Evolutionary conservation across 2,113 vertebrate genomes (phyloP).

Genomic region (Semicossyphus pulcher): DNA sequence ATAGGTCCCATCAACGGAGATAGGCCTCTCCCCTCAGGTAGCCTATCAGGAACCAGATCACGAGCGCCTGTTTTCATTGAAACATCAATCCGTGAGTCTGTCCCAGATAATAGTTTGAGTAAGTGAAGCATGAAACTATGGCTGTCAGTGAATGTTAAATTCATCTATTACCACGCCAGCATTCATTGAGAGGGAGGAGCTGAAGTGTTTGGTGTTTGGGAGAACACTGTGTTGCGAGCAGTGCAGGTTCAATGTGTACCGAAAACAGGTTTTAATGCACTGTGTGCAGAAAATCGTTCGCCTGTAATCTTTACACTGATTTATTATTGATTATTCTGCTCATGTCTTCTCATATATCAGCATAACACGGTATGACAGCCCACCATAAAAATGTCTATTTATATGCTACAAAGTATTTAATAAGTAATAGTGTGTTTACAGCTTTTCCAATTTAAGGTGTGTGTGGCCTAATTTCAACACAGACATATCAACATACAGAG

Average conservation of each 20-base stretch:
- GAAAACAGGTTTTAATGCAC: not conserved
- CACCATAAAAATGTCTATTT: not conserved
- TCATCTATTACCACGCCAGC: slow-evolving; percentile 28
- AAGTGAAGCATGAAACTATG: slow-evolving; percentile 62
- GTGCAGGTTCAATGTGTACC: too few species aligned
- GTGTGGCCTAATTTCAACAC: not conserved
- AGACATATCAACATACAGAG: not conserved
- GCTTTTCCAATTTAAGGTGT: not conserved
- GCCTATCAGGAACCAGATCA: slow-evolving; percentile 67
- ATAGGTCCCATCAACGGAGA: slow-evolving; percentile 56
- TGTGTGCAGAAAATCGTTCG: not conserved
- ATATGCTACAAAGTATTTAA: too few species aligned
- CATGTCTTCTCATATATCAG: slow-evolving; percentile 1
- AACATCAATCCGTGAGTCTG: slow-evolving; percentile 65
- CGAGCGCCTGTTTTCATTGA: slow-evolving; percentile 49
- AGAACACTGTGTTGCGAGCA: not conserved
- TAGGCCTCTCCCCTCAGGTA: slow-evolving; percentile 65
- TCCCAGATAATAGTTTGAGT: slow-evolving; percentile 58
- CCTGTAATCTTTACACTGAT: not conserved
- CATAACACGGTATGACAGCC: not conserved
- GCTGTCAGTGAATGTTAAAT: slow-evolving; percentile 67
- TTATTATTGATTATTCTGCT: not conserved
- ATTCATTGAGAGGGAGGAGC: not conserved
- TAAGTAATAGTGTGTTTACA: too few species aligned
- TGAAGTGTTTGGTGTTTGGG: not conserved